Evolutionary conservation across 2,888 invertebrate genomes (phyloP), one percentile per base, ranked within the genome.

Genomic region (Lasioglossum figueresi): DNA sequence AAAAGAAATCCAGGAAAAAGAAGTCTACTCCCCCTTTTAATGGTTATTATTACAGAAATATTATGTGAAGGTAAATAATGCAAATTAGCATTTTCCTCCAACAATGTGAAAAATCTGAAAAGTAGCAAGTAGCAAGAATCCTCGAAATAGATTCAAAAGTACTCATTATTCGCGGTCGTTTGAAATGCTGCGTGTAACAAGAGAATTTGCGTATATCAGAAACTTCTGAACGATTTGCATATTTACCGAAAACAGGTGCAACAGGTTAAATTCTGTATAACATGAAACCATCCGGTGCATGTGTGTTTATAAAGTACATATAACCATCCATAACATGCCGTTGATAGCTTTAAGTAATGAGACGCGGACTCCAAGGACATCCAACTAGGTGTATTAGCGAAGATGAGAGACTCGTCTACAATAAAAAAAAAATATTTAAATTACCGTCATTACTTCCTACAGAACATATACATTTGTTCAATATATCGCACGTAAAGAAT

Each of bases 261-360:
- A 93, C 97, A 98, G 6, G 97, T 97, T 91, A 97, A 95, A 92
- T 97, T 96, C 12, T 96, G 95, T 48, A 97, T 96, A 80, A 98
- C 95, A 89, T 97, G 96, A 95, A 97, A 98, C 88, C 97, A 96
- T 4, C 98, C 98, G 0, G 97, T 97, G 85, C 97, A 97, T 86
- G 97, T 96, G 93, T 98, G 97, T 52, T 97, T 96, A 93, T 98
- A 98, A 92, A 98, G 95, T 84, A 98, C 98, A 92, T 98, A 97
- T 0, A 98, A 97, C 98, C 98, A 98, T 0, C 98, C 98, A 93
- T 99, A 99, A 12, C 97, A 97, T 8, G 98, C 98, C 94, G 98
- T 96, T 0, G 98, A 98, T 90, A 98, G 96, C 93, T 97, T 96
- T 92, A 98, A 95, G 93, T 97, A 98, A 94, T 98, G 97, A 80